Conservation (phyloP, 2,888 invertebrate genomes). For the Bombylius discolor region DNA sequence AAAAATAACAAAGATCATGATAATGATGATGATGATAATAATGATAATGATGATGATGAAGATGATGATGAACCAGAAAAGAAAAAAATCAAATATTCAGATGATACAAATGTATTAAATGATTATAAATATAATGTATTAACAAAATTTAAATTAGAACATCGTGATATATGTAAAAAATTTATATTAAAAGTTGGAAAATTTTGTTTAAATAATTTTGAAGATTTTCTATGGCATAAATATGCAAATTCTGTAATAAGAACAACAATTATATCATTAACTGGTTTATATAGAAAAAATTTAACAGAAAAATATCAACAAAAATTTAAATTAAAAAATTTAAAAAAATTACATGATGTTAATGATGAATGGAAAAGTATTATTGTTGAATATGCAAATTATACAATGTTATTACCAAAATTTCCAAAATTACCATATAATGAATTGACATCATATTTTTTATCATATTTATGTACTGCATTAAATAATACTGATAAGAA, state of each 20-base stretch:
- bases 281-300: conserved; percentile 47
- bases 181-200: conserved; percentile 59
- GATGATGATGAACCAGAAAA: conserved; percentile 20
- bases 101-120: conserved; percentile 5
- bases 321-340: conserved; percentile 26
- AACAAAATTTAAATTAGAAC: conserved; percentile 36
- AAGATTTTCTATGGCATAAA: conserved; percentile 66
- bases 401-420: conserved; percentile 62
- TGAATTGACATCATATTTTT: conserved; percentile 55
- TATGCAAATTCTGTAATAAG: conserved; percentile 68
- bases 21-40: too few species aligned
- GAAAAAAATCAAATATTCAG: conserved; percentile 22
- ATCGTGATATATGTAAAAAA: conserved; percentile 44
- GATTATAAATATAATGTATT: conserved; percentile 28
- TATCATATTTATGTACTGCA: conserved; percentile 46
- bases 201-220: conserved; percentile 70
- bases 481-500: conserved; percentile 47
- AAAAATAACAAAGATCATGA: not conserved
- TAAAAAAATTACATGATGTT: conserved; percentile 31
- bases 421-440: conserved; percentile 57
- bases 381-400: conserved; percentile 48
- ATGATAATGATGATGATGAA: not conserved
- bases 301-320: conserved; percentile 33
- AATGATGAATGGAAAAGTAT: conserved; percentile 48
- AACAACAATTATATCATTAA: conserved; percentile 54